Evolutionary conservation across 2,888 invertebrate species (phyloP), one percentile per base, ranked within the genome.

Genomic region (Rutpela maculata): DNA sequence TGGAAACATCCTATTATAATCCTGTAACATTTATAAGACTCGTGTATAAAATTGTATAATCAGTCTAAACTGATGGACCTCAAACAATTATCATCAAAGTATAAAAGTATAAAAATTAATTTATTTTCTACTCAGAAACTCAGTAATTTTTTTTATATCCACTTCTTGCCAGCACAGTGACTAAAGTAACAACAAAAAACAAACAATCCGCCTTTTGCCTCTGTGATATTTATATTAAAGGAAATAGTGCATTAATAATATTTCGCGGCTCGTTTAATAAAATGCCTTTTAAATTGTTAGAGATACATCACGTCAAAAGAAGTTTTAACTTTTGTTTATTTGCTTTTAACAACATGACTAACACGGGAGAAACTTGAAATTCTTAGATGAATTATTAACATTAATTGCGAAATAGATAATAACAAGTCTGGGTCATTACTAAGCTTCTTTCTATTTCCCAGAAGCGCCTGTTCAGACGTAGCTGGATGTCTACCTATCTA

Each of bases 371-470:
- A 63, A 35, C 18, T 18, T 38, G 31, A 63, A 59, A 18, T 9
- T 59, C 15, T 18, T 7, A 66, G 65, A 66, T 11, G 19, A 43
- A 43, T 38, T 66, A 66, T 66, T 56, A 19, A n/a, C 67, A 10
- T 55, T 67, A 67, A 67, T 67, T 67, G 67, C 55, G 19, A 67
- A 67, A 26, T 38, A 59, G 17, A 63, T 60, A 60, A 60, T 65
- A 22, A 50, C 55, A 67, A 19, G 50, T 56, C 26, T 50, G 18
- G 50, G 17, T 2, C 26, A 11, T 26, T 59, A 22, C 31, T 67
- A 67, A 67, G 15, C 31, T n/a, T 50, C n/a, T 31, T 22, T 67
- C 67, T 55, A n/a, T 26, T 67, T 55, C 67, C 19, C 55, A 55
- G 67, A 67, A 67, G 9, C 67, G 55, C 50, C 66, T 50, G 67